Evolutionary conservation across 2,888 invertebrate genomes (phyloP), one percentile per base, ranked within the genome.

Genomic region (Scaptomyza reducta): DNA sequence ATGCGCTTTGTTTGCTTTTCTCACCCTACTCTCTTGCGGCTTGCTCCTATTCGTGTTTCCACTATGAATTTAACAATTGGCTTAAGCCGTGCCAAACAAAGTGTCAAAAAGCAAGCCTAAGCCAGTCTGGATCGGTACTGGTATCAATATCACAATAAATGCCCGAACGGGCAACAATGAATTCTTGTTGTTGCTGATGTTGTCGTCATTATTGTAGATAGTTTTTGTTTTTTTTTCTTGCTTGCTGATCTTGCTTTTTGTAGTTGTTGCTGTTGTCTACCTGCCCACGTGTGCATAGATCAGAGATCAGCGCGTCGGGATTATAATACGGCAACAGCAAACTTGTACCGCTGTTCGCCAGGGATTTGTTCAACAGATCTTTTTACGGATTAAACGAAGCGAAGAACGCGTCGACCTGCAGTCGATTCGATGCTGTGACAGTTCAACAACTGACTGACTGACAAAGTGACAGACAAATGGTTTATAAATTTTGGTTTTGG

Each of bases 1-100:
- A 88, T 88, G 87, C 89, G 87, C 89, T 88, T 86, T 89, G 88
- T 89, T 88, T 88, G 89, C 89, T 89, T 88, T 87, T 84, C 81
- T 88, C 84, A 77, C 33, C 41, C 16, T 49, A 25, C 22, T 57
- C 35, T 47, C 33, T 16, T 41, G 35, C 16, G 47, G 27, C 11
- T 40, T 38, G 33, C 11, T 40, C 35, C 45, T 40, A 16, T 46
- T 25, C 35, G 68, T 42, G 31, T 49, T 22, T 27, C 50, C 27
- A 59, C 16, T 38, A 22, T 51, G 63, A 69, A 87, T 74, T 84
- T 77, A 87, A 87, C 89, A 82, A 82, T 82, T 88, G 89, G 89
- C 82, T 82, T 82, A 82, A 71, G 71, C 89, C 81, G 82, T 84
- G 84, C 88, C 87, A 79, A 86, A 86, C 84, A 79, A 86, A 82